Percentiles rank a stretch among this genome's conserved stretches.
phyloP scores from a whole-genome alignment of 1,140 invertebrate species.

The Hylaeus anthracinus region DNA sequence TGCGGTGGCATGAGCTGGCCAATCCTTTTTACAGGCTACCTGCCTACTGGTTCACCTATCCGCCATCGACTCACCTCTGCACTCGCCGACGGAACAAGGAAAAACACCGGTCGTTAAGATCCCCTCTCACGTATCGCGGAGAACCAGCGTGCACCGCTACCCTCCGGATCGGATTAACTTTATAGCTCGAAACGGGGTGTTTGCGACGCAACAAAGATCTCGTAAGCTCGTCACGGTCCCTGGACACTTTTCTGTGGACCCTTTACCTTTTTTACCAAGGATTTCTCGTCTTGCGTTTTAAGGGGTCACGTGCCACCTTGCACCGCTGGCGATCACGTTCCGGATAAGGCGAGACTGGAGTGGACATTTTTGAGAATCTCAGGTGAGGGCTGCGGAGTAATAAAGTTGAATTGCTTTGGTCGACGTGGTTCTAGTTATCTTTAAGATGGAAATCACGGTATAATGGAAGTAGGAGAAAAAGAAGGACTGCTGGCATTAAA shows the following conservation, averaged over 20 bases:
- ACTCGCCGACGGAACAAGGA: conserved; percentile 33
- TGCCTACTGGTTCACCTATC: conserved; percentile 16
- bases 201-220: neutral
- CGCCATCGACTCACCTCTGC: conserved; percentile 51
- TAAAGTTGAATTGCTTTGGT: too few relatives aligned
- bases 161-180: conserved; percentile 22
- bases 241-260: too few relatives aligned
- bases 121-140: conserved; percentile 11
- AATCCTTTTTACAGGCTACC: conserved; percentile 36
- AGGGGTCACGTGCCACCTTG: too few relatives aligned
- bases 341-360: too few relatives aligned
- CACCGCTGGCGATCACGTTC: neutral
- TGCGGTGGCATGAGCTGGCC: conserved; percentile 5
- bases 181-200: conserved; percentile 15
- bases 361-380: too few relatives aligned
- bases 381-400: too few relatives aligned
- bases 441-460: too few relatives aligned
- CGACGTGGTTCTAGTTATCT: too few relatives aligned
- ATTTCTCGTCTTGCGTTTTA: too few relatives aligned
- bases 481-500: too few relatives aligned
- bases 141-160: conserved; percentile 29
- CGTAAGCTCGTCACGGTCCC: neutral
- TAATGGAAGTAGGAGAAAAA: too few relatives aligned
- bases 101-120: conserved; percentile 54
- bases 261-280: too few relatives aligned